Base-by-base conservation (phyloP, 2,113 vertebrate genomes). In the Hucho hucho region DNA sequence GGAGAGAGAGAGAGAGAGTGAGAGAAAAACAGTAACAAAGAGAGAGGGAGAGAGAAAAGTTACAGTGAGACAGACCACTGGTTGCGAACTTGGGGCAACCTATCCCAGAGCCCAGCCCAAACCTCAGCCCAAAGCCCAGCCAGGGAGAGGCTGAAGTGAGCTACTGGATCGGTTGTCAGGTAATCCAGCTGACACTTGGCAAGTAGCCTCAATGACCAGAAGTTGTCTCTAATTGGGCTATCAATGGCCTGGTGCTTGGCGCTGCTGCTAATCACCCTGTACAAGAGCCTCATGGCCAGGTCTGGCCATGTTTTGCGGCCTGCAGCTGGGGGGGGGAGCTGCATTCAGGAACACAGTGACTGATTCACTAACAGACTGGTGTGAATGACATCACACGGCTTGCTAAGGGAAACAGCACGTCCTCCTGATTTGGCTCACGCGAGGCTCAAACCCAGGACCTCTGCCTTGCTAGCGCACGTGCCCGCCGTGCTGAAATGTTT, bases 161-260 rank as follows among this genome's bases (percentile, higher is more conserved):
- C 12, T 3, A 53, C 6, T 43, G 89, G 87, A 93, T 93, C 92
- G 90, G 89, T 91, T 94, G 93, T 91, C 93, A 95, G 94, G 94
- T 95, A 95, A 95, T 91, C 86, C 87, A 85, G 93, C 84, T 87
- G 89, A 90, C 90, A 89, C 87, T 92, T 91, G 91, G 85, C 90
- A 85, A 92, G 89, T 83, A 89, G 89, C 87, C 47, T 93, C 87
- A 76, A 85, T 92, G 91, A 90, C 87, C 86, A 92, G 90, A 92
- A 92, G 90, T 84, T 93, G 89, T 93, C 90, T 92, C 88, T 94
- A 93, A 95, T 93, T 93, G 94, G 91, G 75, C 91, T 85, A 89
- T 94, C 89, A 94, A 91, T 95, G 90, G 90, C 91, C 87, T 88
- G 87, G 82, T 78, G 86, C 87, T 91, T 92, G 88, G 86, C 92